These are phyloP conservation scores for Lophotis ruficrista DNA, from an alignment of 2,113 vertebrate species.

Conservation along the genomic window DNA sequence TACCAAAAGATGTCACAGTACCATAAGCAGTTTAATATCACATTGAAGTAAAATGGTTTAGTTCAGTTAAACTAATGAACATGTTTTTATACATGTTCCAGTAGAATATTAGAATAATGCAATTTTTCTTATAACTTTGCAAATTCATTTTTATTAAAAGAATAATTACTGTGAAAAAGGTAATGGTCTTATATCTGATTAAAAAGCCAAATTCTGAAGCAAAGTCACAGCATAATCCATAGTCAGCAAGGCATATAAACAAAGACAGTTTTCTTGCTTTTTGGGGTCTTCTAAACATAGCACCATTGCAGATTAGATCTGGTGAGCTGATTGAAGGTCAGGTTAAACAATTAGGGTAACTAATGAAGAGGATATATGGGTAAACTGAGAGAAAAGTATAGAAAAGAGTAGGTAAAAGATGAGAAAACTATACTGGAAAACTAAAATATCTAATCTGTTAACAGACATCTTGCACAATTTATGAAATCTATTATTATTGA, in stretches of 20 bases:
- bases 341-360: background rate
- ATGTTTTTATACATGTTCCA: background rate
- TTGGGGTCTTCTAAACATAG: background rate
- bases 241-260: background rate
- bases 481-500: background rate
- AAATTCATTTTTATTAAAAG: background rate
- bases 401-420: background rate
- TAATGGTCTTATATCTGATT: background rate
- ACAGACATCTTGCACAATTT: background rate
- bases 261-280: background rate
- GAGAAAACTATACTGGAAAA: background rate
- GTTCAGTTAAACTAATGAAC: background rate
- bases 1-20: background rate
- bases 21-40: fast-evolving
- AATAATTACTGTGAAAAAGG: background rate
- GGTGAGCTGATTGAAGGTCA: background rate
- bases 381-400: background rate
- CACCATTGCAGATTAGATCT: background rate
- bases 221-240: background rate
- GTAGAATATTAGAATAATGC: background rate
- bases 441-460: background rate
- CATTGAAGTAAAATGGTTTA: background rate
- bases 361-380: background rate
- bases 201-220: background rate
- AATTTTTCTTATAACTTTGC: background rate